phyloP scores from a whole-genome alignment of 2,113 vertebrate species.

The Castor canadensis region DNA sequence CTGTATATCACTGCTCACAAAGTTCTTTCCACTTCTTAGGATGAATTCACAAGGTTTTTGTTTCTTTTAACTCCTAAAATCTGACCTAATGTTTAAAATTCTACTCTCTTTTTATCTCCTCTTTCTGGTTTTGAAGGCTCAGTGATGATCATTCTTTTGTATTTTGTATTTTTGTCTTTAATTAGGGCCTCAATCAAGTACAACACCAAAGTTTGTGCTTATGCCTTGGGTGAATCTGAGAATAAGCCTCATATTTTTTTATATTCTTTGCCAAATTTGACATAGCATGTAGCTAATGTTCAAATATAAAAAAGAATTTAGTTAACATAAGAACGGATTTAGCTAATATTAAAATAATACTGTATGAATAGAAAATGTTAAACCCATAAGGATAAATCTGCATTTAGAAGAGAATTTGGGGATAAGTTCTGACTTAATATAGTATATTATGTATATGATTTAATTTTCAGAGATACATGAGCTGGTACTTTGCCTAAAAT shows the following conservation, averaged over 20 bases:
- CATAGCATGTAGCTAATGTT: background rate
- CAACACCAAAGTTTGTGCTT: background rate
- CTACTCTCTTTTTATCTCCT: background rate
- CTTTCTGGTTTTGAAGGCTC: background rate
- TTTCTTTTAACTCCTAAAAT: background rate
- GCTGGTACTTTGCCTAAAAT: constrained; percentile 24
- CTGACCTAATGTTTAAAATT: background rate
- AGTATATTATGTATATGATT: background rate
- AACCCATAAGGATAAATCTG: background rate
- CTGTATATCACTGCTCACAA: background rate
- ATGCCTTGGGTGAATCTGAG: background rate
- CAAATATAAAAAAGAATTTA: background rate
- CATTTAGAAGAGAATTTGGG: constrained; percentile 12
- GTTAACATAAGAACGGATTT: background rate
- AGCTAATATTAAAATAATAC: constrained; percentile 33
- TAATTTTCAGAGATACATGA: constrained; percentile 49
- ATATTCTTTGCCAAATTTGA: background rate
- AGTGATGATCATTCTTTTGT: background rate
- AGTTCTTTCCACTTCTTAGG: background rate
- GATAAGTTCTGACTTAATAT: background rate
- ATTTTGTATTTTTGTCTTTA: background rate
- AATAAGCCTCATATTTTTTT: background rate
- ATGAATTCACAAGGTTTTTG: background rate
- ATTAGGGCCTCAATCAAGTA: background rate
- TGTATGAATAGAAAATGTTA: background rate